phyloP scores from a whole-genome alignment of 2,797 vertebrate species.

The Mergus octosetaceus region DNA sequence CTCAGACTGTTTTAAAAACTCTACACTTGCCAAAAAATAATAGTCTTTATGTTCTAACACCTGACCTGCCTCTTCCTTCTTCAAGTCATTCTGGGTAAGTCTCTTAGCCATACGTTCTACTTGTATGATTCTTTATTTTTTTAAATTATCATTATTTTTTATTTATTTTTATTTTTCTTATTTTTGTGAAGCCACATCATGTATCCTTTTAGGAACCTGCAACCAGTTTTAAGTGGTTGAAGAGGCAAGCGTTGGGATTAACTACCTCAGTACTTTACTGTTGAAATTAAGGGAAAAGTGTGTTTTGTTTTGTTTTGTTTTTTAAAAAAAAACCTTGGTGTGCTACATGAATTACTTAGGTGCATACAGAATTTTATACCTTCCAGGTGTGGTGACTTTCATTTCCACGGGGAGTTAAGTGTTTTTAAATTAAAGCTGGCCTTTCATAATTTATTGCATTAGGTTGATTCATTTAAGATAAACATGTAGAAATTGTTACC shows the following conservation, averaged over 20 bases:
- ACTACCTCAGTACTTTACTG: neutral
- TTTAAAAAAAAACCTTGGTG: no score
- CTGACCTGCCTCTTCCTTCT: conserved; percentile 92
- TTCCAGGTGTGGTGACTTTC: neutral
- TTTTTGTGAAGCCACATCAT: fast-evolving
- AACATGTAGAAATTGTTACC: neutral
- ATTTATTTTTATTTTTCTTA: neutral
- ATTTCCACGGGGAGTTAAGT: no score
- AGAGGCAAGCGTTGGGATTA: neutral
- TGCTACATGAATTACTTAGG: neutral
- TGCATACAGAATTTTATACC: neutral
- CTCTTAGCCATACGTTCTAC: neutral
- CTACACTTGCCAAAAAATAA: conserved; percentile 99
- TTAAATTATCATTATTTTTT: neutral
- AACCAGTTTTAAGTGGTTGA: neutral
- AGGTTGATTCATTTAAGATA: neutral
- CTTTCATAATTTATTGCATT: neutral
- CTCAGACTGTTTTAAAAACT: conserved; percentile 92
- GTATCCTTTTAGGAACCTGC: neutral
- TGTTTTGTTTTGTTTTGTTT: no score
- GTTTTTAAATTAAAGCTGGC: neutral
- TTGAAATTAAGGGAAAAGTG: neutral
- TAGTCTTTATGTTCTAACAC: conserved; percentile 97
- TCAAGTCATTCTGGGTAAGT: conserved; percentile 94
- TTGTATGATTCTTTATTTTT: neutral